These are phyloP conservation scores for Elymnias hypermnestra DNA, from an alignment of 1,140 invertebrate genomes.

Conservation along the genomic window DNA sequence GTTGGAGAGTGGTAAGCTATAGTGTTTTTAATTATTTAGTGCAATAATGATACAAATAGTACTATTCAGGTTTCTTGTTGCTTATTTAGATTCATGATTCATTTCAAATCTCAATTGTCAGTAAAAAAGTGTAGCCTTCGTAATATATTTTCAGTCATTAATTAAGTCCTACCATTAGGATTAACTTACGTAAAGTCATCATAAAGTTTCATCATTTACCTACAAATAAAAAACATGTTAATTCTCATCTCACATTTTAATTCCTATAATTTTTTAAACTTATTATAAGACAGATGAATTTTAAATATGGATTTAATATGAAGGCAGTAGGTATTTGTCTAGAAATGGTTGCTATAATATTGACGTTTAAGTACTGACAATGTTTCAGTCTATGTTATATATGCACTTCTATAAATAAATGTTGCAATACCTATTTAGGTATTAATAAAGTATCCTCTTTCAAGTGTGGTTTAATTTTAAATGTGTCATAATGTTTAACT, in stretches of 20 bases:
- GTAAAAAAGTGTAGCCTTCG: too few relatives aligned
- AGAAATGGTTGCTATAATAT: conserved; percentile 20
- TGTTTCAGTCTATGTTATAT: not conserved
- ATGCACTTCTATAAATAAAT: not conserved
- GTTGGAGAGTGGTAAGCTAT: conserved; percentile 51
- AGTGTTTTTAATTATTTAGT: conserved; percentile 52
- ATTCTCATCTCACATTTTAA: too few relatives aligned
- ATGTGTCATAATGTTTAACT: too few relatives aligned
- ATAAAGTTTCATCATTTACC: too few relatives aligned
- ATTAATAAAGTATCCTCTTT: too few relatives aligned
- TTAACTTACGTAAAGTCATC: too few relatives aligned
- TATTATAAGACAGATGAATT: not conserved
- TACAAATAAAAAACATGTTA: too few relatives aligned
- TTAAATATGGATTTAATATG: not conserved
- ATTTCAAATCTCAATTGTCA: conserved; percentile 14
- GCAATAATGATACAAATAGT: conserved; percentile 43
- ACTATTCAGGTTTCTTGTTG: conserved; percentile 39
- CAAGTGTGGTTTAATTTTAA: too few relatives aligned
- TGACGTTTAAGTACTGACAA: not conserved
- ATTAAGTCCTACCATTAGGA: too few relatives aligned
- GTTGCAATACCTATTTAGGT: too few relatives aligned
- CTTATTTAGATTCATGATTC: conserved; percentile 31
- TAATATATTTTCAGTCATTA: conserved; percentile 45
- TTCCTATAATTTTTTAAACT: too few relatives aligned
- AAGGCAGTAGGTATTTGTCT: conserved; percentile 28